phyloP scores from a whole-genome alignment of 2,113 vertebrate species.

The Tiliqua scincoides region DNA sequence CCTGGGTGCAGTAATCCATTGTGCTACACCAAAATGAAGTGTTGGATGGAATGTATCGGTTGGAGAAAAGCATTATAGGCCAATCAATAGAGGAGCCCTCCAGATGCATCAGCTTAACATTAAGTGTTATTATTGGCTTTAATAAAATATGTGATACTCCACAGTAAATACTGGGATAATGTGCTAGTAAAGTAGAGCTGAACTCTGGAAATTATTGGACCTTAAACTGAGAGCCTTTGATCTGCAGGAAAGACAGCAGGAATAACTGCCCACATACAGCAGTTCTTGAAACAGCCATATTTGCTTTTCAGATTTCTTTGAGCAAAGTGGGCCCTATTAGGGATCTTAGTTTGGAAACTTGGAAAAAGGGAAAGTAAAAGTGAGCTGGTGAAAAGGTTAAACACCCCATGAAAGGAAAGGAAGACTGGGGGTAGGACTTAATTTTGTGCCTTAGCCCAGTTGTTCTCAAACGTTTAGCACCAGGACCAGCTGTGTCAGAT shows the following conservation, averaged over 20 bases:
- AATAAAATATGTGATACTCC: slow-evolving; percentile 1
- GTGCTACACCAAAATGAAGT: slow-evolving; percentile 50
- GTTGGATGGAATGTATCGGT: slow-evolving; percentile 53
- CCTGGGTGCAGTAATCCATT: slow-evolving; percentile 42
- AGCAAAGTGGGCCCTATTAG: not conserved
- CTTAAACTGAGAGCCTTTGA: not conserved
- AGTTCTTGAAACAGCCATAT: no score
- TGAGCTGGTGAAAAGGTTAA: not conserved
- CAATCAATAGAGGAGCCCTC: slow-evolving; percentile 37
- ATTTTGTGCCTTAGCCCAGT: not conserved
- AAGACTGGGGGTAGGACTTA: not conserved
- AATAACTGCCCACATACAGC: not conserved
- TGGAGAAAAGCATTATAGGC: slow-evolving; percentile 37
- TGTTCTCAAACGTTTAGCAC: no score
- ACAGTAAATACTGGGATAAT: slow-evolving; percentile 16
- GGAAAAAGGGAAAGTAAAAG: not conserved
- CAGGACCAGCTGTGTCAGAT: no score
- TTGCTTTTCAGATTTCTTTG: not conserved
- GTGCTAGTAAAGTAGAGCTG: not conserved
- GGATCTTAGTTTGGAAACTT: not conserved
- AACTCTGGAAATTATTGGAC: not conserved
- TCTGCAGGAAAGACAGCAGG: not conserved
- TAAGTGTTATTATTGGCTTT: slow-evolving; percentile 25
- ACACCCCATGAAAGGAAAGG: not conserved
- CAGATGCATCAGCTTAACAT: slow-evolving; percentile 40